These are phyloP conservation scores for Cyphomyrus plagiostoma DNA, from an alignment of 2,113 vertebrate species.

Conservation along the genomic window DNA sequence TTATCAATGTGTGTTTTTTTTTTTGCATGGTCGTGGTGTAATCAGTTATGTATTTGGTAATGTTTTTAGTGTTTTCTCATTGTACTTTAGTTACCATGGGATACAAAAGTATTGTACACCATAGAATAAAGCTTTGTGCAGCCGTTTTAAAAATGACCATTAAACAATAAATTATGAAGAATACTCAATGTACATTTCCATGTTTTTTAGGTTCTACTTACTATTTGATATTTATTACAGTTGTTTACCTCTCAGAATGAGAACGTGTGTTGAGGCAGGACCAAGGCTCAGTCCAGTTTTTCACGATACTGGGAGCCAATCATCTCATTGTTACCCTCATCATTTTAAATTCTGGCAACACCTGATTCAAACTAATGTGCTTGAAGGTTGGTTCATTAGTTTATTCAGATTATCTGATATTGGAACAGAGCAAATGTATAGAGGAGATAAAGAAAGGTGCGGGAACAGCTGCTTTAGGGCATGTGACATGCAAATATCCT, in stretches of 20 bases:
- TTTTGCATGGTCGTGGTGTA: neutral
- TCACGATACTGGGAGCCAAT: neutral
- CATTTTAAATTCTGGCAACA: neutral
- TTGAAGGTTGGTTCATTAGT: neutral
- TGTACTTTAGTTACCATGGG: neutral
- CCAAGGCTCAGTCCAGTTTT: neutral
- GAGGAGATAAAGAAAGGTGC: neutral
- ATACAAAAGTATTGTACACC: neutral
- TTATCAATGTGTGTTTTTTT: neutral
- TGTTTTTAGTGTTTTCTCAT: neutral
- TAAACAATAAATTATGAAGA: slow-evolving; percentile 3
- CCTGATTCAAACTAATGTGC: neutral
- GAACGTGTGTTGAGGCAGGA: neutral
- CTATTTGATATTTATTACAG: neutral
- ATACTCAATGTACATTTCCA: neutral
- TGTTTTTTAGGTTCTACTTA: neutral
- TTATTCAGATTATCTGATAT: neutral
- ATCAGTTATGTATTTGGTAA: neutral
- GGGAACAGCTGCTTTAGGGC: neutral
- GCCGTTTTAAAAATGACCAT: slow-evolving; percentile 14
- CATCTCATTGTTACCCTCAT: neutral
- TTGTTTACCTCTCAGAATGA: neutral
- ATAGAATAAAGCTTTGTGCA: slow-evolving; percentile 9
- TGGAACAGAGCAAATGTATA: neutral
- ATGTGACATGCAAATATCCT: neutral